Conservation (phyloP, 2,888 invertebrate species). For the Ganaspis brasiliensis region DNA sequence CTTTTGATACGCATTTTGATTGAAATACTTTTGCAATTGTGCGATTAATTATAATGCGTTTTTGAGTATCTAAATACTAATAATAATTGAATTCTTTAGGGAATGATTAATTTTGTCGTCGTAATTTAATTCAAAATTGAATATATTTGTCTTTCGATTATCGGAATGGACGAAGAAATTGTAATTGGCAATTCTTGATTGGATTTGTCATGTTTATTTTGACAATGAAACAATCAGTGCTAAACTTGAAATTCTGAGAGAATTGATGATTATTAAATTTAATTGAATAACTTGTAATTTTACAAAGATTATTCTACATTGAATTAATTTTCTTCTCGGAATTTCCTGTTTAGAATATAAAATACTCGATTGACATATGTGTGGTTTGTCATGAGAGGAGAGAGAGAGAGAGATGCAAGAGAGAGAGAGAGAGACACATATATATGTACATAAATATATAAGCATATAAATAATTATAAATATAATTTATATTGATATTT, state of each 20-base stretch:
- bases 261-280: background rate
- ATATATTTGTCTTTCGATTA: slow-evolving; percentile 53
- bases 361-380: slow-evolving; percentile 61
- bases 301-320: background rate
- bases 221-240: slow-evolving; percentile 20
- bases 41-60: slow-evolving; percentile 16
- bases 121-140: slow-evolving; percentile 40
- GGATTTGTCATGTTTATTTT: slow-evolving; percentile 55
- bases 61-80: background rate
- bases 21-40: slow-evolving; percentile 11
- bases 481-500: too few species aligned
- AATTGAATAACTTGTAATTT: slow-evolving; percentile 6
- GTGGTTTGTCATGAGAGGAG: slow-evolving; percentile 64
- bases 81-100: slow-evolving; percentile 18
- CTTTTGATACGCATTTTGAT: slow-evolving; percentile 35
- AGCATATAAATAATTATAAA: too few species aligned
- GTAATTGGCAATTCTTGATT: slow-evolving; percentile 61
- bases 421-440: slow-evolving; percentile 40
- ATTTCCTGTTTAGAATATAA: slow-evolving; percentile 3
- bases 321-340: background rate
- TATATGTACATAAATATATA: slow-evolving; percentile 44
- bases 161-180: slow-evolving; percentile 59
- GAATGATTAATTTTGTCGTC: slow-evolving; percentile 40
- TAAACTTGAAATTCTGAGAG: slow-evolving; percentile 2
- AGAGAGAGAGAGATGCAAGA: slow-evolving; percentile 22